phyloP scores from a whole-genome alignment of 1,140 invertebrate genomes.

The Camponotus pennsylvanicus region DNA sequence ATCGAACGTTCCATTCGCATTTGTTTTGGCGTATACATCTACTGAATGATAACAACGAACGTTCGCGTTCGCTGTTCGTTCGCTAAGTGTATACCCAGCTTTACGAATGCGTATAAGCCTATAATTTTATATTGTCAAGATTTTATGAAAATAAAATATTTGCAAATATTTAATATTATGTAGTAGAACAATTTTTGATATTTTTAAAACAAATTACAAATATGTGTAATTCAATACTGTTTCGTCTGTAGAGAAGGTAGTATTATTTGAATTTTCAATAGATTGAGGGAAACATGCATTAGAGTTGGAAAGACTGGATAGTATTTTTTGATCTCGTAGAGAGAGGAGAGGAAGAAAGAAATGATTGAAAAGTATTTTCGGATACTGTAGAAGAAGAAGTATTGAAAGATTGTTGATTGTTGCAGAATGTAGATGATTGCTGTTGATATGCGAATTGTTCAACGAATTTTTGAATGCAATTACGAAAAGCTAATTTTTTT shows the following conservation, averaged over 20 bases:
- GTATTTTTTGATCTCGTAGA: not conserved
- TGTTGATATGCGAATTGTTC: not conserved
- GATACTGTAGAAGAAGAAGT: not conserved
- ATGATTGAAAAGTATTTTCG: not conserved
- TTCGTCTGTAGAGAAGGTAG: too few relatives aligned
- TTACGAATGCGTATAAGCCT: too few relatives aligned
- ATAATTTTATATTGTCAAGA: too few relatives aligned
- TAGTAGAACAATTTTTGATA: not conserved
- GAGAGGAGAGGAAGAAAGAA: not conserved
- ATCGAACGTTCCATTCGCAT: too few relatives aligned
- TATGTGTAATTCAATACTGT: not conserved
- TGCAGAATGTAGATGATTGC: not conserved
- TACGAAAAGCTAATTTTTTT: constrained; percentile 2
- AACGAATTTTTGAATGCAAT: constrained; percentile 3
- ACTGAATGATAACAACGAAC: too few relatives aligned
- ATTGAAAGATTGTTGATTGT: not conserved
- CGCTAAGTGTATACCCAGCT: too few relatives aligned
- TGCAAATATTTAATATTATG: not conserved
- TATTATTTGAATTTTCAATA: too few relatives aligned
- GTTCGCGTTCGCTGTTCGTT: too few relatives aligned
- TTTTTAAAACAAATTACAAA: not conserved
- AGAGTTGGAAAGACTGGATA: not conserved
- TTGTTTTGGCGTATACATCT: too few relatives aligned
- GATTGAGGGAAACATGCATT: not conserved
- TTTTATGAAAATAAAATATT: not conserved